A percentile compares a stretch with the other conserved stretches of the same genome.
Evolutionary conservation across 2,113 vertebrate genomes (phyloP).

Genomic region (Cygnus buccinator): DNA sequence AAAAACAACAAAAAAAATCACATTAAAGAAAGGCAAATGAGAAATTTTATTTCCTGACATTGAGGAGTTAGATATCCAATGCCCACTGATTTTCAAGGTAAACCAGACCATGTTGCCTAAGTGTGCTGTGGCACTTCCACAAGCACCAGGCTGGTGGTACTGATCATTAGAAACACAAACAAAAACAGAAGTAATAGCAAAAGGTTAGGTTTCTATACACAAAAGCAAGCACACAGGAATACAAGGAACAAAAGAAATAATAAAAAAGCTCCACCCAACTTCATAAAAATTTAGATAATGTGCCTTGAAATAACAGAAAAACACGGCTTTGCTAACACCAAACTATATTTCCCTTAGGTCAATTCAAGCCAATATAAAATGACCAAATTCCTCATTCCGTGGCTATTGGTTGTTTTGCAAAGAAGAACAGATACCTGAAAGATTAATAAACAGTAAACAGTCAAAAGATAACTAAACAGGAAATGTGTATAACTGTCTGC

Average conservation of each 20-base stretch:
- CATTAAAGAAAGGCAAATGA: not conserved
- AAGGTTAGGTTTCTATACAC: not conserved
- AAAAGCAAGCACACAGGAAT: not conserved
- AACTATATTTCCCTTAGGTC: too few species aligned
- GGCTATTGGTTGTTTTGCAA: too few species aligned
- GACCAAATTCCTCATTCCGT: too few species aligned
- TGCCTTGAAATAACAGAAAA: too few species aligned
- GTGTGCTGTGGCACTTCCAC: not conserved
- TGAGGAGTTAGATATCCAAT: not conserved
- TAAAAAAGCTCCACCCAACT: not conserved
- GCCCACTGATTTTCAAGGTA: not conserved
- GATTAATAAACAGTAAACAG: too few species aligned
- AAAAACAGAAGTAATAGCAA: not conserved
- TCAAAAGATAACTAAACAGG: too few species aligned
- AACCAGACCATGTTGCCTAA: accelerated
- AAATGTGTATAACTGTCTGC: too few species aligned
- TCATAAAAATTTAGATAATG: too few species aligned
- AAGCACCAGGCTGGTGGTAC: not conserved
- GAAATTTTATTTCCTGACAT: not conserved
- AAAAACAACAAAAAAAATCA: not conserved
- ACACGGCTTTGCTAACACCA: too few species aligned
- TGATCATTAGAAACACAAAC: not conserved
- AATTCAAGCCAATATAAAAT: too few species aligned
- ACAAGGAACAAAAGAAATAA: not conserved
- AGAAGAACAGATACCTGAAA: too few species aligned